Evolutionary conservation across 2,888 invertebrate species (phyloP), one percentile per base, ranked within the genome.

Genomic region (Synergus laeviventris): DNA sequence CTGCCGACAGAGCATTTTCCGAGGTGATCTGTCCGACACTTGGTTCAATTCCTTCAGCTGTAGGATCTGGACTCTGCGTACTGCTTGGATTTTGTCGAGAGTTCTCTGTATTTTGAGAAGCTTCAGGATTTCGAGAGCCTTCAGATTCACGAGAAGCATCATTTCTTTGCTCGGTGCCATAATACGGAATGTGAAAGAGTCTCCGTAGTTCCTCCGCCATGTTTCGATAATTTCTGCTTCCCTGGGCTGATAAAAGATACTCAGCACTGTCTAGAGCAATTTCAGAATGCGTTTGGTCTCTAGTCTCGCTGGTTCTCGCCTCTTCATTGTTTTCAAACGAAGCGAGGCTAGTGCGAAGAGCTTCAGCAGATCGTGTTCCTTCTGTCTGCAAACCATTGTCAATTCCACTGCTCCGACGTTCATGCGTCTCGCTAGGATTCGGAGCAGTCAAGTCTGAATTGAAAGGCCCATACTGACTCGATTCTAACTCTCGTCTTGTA

Each of bases 401-500:
- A 16, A 64, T 66, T 49, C 70, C 78, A 18, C 59, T 79, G 38
- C 42, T 77, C 61, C 62, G 66, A 3, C 70, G 66, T 38, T 81
- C 81, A 21, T 75, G 77, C 31, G 12, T 49, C 4, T 70, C 70
- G n/a, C 59, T 59, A 7, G 62, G 75, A 45, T 73, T 80, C 9
- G 77, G 36, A n/a, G 60, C 59, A 4, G 80, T 62, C 12, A 81
- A 56, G 62, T 83, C 80, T 0, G 82, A 77, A 73, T 74, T 74
- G 9, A 79, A 80, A 4, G 82, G 76, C 42, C 81, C 81, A 59
- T 80, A 78, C 49, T 84, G 91, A 79, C 91, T 91, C 7, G 91
- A 90, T 82, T 92, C 92, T 14, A 87, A 75, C 64, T 88, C 86
- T n/a, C 84, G 85, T 24, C 81, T 81, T 1, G 82, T 83, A 11